A percentile compares a stretch with the other conserved stretches of the same genome.
These are phyloP conservation scores for Drosophila falleni DNA, from an alignment of 2,888 invertebrate species.

Conservation along the genomic window DNA sequence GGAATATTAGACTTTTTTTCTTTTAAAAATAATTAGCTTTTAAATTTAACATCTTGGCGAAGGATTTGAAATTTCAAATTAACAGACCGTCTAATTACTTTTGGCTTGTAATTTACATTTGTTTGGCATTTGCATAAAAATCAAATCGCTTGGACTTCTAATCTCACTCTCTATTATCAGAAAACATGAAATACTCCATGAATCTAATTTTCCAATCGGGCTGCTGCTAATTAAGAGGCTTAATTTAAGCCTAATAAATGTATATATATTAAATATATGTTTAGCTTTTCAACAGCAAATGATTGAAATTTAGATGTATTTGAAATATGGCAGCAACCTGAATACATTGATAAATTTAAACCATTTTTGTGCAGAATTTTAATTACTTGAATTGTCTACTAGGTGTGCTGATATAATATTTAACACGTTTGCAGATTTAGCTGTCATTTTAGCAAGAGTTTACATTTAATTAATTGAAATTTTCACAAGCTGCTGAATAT, in stretches of 20 bases:
- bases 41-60: slow-evolving; percentile 21
- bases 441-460: slow-evolving; percentile 56
- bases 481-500: slow-evolving; percentile 34
- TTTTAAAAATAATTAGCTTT: slow-evolving; percentile 56
- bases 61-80: slow-evolving; percentile 31
- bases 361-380: background rate
- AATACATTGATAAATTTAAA: background rate
- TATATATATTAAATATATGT: background rate
- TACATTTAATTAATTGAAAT: slow-evolving; percentile 73
- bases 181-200: slow-evolving; percentile 21
- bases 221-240: slow-evolving; percentile 21
- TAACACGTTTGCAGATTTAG: slow-evolving; percentile 43
- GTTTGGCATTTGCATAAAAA: slow-evolving; percentile 49
- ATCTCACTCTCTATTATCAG: background rate
- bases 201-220: slow-evolving; percentile 52
- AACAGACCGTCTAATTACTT: slow-evolving; percentile 51
- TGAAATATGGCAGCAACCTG: background rate
- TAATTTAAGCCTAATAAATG: background rate
- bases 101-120: slow-evolving; percentile 32
- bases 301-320: background rate
- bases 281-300: background rate
- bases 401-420: slow-evolving; percentile 23
- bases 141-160: slow-evolving; percentile 7
- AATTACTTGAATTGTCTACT: slow-evolving; percentile 32
- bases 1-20: slow-evolving; percentile 64